Evolutionary conservation across 2,113 vertebrate genomes (phyloP), one percentile per base, ranked within the genome.

Genomic region (Polypterus bichir): DNA sequence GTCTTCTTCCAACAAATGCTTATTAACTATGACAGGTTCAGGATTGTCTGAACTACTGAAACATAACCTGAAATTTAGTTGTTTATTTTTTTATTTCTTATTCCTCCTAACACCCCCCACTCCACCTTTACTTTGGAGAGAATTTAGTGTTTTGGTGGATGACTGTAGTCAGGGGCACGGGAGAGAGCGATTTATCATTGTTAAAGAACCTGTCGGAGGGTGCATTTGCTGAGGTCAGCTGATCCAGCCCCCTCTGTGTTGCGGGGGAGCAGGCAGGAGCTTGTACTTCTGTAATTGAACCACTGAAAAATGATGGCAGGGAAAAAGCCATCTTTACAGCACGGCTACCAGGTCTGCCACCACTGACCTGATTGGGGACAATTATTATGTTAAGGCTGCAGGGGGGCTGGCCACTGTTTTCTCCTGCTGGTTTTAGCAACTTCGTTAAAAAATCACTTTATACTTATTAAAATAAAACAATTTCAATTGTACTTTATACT

Each of bases 101-200:
- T 27, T 27, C 27, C 27, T 27, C 27, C 27, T 27, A 27, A 27
- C 27, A 27, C 27, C 27, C 27, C 27, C 27, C 27, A 27, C 27
- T 27, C 27, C 27, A 27, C 27, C 66, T 66, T 70, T 65, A 54
- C 54, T 51, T 3, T n/a, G 9, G 11, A 9, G 27, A 44, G 59
- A 49, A 56, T 51, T 48, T 59, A 45, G 27, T 47, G 49, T 62
- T 53, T 62, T 52, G 52, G 61, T n/a, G 61, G 61, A 49, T 62
- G 61, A 54, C 54, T 62, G 61, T 53, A 49, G 49, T 62, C 46
- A 27, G 59, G 27, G 27, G 44, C 45, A 5, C 47, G 51, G 47
- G 47, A 70, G 65, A 6, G 54, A 75, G 83, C 81, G 79, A 86
- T 86, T 86, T 77, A 84, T 86, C 83, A 81, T 84, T 78, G 83